phyloP scores from a whole-genome alignment of 2,888 invertebrate species.

The Epinotia ramella region DNA sequence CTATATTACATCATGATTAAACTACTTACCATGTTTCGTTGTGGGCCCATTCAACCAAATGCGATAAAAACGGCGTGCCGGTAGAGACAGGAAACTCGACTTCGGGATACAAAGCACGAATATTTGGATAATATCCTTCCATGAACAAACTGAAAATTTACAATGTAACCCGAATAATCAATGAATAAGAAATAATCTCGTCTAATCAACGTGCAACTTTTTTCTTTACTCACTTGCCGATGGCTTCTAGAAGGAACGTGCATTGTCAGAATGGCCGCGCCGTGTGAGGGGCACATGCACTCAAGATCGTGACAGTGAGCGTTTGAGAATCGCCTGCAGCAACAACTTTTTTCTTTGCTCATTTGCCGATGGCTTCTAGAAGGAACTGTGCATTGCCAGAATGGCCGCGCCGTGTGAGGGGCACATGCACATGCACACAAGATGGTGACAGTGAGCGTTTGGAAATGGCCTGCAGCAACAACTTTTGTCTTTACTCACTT shows the following conservation, averaged over 20 bases:
- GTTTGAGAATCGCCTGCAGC: constrained; percentile 92
- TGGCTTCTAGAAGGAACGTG: constrained; percentile 81
- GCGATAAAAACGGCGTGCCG: constrained; percentile 90
- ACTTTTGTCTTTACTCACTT: constrained; percentile 19
- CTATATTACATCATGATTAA: not conserved
- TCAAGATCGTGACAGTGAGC: constrained; percentile 87
- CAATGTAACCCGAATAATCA: not conserved
- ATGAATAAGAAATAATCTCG: not conserved
- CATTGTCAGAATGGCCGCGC: constrained; percentile 86
- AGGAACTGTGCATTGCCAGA: constrained; percentile 84
- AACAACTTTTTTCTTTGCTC: constrained; percentile 61
- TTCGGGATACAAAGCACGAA: constrained; percentile 88
- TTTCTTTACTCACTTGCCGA: constrained; percentile 67
- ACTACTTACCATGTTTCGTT: constrained; percentile 81
- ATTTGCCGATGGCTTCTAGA: constrained; percentile 82
- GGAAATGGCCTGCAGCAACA: constrained; percentile 92
- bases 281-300: constrained; percentile 90
- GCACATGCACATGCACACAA: constrained; percentile 87
- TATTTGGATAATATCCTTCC: constrained; percentile 87
- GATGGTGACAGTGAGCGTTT: constrained; percentile 87
- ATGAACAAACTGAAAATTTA: constrained; percentile 86
- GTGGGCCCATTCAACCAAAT: constrained; percentile 91
- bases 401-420: constrained; percentile 89
- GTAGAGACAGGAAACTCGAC: constrained; percentile 90
- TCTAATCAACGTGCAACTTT: not conserved